These are phyloP conservation scores for Grus americana DNA, from an alignment of 2,113 vertebrate genomes.

Conservation along the genomic window DNA sequence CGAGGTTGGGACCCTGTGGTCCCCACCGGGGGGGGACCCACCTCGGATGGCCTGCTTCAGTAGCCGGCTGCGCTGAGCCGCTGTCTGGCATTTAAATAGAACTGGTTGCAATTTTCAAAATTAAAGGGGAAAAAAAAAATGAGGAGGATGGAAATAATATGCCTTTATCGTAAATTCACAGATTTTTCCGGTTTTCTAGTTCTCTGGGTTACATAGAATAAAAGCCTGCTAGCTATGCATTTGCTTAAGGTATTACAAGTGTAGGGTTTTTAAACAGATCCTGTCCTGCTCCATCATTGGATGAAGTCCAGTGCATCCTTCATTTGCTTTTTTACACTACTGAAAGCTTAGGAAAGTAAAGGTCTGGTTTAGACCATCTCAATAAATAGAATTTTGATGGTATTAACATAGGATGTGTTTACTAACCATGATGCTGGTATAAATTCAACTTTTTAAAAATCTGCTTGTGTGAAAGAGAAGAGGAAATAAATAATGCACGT, in stretches of 20 bases:
- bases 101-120: background rate
- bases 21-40: background rate
- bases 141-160: background rate
- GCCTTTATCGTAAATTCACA: background rate
- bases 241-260: background rate
- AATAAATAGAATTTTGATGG: background rate
- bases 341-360: background rate
- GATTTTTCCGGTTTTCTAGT: background rate
- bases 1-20: background rate
- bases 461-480: background rate
- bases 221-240: background rate
- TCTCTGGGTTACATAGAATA: background rate
- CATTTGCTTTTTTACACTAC: background rate
- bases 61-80: fast-evolving
- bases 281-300: background rate
- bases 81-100: background rate
- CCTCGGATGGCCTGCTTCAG: background rate
- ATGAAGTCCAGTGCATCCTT: background rate
- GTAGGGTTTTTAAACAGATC: background rate
- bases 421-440: background rate
- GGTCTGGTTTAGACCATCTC: background rate
- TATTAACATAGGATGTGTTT: background rate
- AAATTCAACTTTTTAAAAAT: background rate
- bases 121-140: background rate
- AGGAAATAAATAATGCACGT: background rate